Evolutionary conservation across 2,797 vertebrate genomes (phyloP), one percentile per base, ranked within the genome.

Genomic region (Falco novaeseelandiae): DNA sequence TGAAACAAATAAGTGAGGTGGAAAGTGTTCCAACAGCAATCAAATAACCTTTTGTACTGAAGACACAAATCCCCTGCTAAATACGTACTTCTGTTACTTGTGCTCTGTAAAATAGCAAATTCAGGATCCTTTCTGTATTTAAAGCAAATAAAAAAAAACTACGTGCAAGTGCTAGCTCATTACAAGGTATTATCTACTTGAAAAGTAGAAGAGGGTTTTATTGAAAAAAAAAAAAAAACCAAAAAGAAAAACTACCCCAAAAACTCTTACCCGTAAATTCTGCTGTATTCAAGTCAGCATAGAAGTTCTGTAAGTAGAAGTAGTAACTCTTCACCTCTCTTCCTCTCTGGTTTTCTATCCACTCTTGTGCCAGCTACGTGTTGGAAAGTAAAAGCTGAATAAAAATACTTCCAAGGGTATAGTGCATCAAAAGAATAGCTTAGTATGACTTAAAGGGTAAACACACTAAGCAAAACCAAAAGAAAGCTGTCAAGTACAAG

Each of bases 341-440:
- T 25, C n/a, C 36, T 66, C 22, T 96, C 78, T 95, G 97, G 72
- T 96, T 98, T 71, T 94, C 98, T 36, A 88, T 13, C 98, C 98
- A 98, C 21, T 98, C 98, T 73, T 98, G 98, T 16, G 96, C 98
- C 83, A 98, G 88, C 98, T 98, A 89, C 6, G 52, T 5, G 34
- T 92, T 92, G 82, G 49, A 96, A 97, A 95, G 62, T 25, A n/a
- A 63, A 79, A 87, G 82, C 42, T 83, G 91, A 85, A 61, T 67
- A 85, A 87, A 89, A 88, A 83, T 48, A 95, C 81, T 89, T 55
- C 73, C n/a, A 85, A 90, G 72, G 44, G 18, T 40, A n/a, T 27
- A 15, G 42, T 11, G 5, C 38, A 71, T 52, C 36, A 93, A 6
- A 82, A 87, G 30, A 66, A 82, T 15, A 93, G 30, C 27, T 40